Conservation (phyloP, 2,797 vertebrate species). For the Hoplostethus mediterraneus region DNA sequence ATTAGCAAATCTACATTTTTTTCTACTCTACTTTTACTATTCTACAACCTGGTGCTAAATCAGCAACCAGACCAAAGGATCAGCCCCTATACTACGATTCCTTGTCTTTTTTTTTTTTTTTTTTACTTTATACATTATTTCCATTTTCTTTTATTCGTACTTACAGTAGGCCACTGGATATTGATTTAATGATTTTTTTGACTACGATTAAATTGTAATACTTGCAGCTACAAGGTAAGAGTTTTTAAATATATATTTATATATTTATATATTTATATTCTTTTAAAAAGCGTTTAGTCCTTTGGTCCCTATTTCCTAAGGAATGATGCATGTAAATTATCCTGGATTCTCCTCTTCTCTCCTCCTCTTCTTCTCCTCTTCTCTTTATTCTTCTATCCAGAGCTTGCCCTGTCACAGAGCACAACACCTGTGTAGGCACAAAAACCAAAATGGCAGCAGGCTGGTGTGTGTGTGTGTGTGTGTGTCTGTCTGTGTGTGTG, state of each 20-base stretch:
- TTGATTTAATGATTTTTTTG: constrained; percentile 83
- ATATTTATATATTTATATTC: constrained; percentile 89
- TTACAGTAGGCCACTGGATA: constrained; percentile 87
- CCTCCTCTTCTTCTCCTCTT: constrained; percentile 50
- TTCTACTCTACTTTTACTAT: constrained; percentile 79
- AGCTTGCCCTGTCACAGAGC: constrained; percentile 86
- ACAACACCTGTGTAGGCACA: constrained; percentile 90
- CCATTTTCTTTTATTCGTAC: constrained; percentile 82
- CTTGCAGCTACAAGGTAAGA: constrained; percentile 89
- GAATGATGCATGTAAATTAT: constrained; percentile 98
- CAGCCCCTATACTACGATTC: constrained; percentile 78
- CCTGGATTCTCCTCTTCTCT: constrained; percentile 88
- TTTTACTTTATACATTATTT: constrained; percentile 74
- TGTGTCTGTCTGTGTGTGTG: constrained; percentile 47
- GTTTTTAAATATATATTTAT: constrained; percentile 88
- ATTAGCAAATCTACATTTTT: constrained; percentile 84
- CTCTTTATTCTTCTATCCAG: constrained; percentile 78
- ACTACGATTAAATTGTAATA: constrained; percentile 87
- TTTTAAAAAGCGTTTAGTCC: constrained; percentile 98
- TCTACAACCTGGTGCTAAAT: constrained; percentile 83
- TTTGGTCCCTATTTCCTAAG: constrained; percentile 99
- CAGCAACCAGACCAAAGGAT: constrained; percentile 83
- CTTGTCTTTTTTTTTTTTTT: constrained; percentile 66
- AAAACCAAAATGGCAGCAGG: constrained; percentile 91
- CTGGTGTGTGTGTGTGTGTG: constrained; percentile 86